Base-by-base conservation (phyloP, 2,113 vertebrate genomes). In the Lota lota region DNA sequence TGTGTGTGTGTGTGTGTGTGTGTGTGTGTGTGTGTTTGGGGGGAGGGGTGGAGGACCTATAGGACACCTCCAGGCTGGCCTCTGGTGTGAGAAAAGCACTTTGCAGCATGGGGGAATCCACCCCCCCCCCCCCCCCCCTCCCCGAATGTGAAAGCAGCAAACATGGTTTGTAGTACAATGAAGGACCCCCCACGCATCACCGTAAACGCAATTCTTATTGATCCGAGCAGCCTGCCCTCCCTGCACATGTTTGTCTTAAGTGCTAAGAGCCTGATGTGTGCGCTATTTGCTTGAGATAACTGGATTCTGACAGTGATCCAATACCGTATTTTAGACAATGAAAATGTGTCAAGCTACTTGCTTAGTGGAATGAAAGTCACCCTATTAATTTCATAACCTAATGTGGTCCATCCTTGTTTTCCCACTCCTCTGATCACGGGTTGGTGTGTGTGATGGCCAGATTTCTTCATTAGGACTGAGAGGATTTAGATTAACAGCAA, bases 131-230 rank as follows among this genome's bases (percentile, higher is more conserved):
- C 40, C 40, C 40, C 40, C 8, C 40, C 40, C 40, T 7, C 40
- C 40, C 40, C 40, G 6, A 81, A 88, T 87, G 85, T 72, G 73
- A 84, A 86, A 82, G 74, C 77, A 79, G 70, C 74, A 70, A 62
- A 80, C 81, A 86, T 85, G 91, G 75, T 86, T 90, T 85, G 77
- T 53, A 79, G 86, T 75, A 85, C 90, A 91, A 88, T 73, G 50
- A 68, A 84, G 70, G 75, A 76, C 81, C 83, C 74, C 74, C 85
- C 73, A 61, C 79, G 68, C 78, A 73, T 83, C 80, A 79, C 75
- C 60, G 74, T 83, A 6, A 77, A 86, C 88, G 87, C 80, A 54
- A 54, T 93, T 87, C 88, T 88, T 91, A 88, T 91, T 77, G 90
- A 91, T 93, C 85, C 69, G 20, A 5, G 66, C 72, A 75, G 79